Conservation (phyloP, 1,140 invertebrate species). For the Drosophila teissieri region DNA sequence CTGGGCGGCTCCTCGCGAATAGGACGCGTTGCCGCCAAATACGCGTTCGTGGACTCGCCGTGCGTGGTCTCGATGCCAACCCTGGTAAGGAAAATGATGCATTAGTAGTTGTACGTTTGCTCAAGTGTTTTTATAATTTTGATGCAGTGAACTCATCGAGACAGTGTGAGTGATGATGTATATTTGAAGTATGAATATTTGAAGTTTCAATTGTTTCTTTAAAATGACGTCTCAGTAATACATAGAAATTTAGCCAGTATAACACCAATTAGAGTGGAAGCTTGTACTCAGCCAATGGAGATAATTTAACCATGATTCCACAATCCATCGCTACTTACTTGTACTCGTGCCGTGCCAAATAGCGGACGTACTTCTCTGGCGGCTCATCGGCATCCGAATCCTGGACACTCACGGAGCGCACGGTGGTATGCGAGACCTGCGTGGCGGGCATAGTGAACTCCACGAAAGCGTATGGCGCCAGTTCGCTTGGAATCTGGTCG, state of each 20-base stretch:
- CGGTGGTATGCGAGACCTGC: slow-evolving; percentile 98
- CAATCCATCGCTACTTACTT: slow-evolving; percentile 86
- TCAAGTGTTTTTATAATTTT: no score
- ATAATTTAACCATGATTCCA: background rate
- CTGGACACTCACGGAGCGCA: slow-evolving; percentile 96
- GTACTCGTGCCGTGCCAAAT: slow-evolving; percentile 98
- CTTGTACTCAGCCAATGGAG: no score
- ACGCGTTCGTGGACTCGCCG: slow-evolving; percentile 90
- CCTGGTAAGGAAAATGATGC: slow-evolving; percentile 84
- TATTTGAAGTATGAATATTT: no score
- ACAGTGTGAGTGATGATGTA: no score
- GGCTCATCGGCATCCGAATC: slow-evolving; percentile 95
- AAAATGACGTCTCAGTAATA: no score
- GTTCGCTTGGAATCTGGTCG: slow-evolving; percentile 97
- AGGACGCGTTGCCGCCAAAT: slow-evolving; percentile 89
- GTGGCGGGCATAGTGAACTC: slow-evolving; percentile 99
- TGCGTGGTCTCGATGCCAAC: slow-evolving; percentile 94
- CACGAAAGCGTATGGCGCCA: slow-evolving; percentile 94
- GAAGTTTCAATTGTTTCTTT: no score
- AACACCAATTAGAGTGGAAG: no score
- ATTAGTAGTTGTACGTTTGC: no score
- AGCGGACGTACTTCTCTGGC: slow-evolving; percentile 99
- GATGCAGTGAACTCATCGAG: no score
- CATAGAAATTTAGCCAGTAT: no score
- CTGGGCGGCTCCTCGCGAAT: slow-evolving; percentile 84